phyloP scores from a whole-genome alignment of 2,888 invertebrate species.

The Spilarctia lutea region DNA sequence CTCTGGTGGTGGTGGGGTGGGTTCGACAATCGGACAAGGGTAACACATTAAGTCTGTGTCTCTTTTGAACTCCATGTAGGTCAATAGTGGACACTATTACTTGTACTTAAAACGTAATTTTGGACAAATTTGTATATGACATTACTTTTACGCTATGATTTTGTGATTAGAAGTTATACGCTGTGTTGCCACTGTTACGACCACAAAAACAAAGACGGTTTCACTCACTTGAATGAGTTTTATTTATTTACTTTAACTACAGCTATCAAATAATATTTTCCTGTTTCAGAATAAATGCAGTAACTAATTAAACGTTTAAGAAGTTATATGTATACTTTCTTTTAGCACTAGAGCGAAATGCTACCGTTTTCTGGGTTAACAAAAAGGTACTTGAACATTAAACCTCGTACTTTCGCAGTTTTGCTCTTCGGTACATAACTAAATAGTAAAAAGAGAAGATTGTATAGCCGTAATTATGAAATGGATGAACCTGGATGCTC shows the following conservation, averaged over 20 bases:
- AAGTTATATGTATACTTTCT: constrained; percentile 34
- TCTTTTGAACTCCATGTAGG: constrained; percentile 41
- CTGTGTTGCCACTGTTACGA: constrained; percentile 27
- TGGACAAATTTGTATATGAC: neutral
- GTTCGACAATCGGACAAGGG: constrained; percentile 39
- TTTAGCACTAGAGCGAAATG: constrained; percentile 11
- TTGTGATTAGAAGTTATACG: constrained; percentile 19
- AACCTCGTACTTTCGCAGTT: constrained; percentile 48
- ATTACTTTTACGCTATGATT: constrained; percentile 27
- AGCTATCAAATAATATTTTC: constrained; percentile 17
- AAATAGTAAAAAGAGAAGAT: constrained; percentile 51
- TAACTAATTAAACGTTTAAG: constrained; percentile 36
- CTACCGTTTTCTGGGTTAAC: constrained; percentile 40
- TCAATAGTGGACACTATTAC: constrained; percentile 32
- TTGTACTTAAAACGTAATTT: constrained; percentile 19
- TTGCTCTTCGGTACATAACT: constrained; percentile 41
- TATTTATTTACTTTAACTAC: constrained; percentile 26
- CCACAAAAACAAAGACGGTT: constrained; percentile 6
- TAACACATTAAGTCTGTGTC: constrained; percentile 45
- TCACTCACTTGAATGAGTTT: too few species aligned
- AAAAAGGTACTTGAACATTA: constrained; percentile 52
- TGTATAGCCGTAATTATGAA: constrained; percentile 61
- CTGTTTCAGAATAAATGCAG: constrained; percentile 9
- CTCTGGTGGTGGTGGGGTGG: constrained; percentile 23
- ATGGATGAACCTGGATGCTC: constrained; percentile 47